These are phyloP conservation scores for Choristoneura rosaceana DNA, from an alignment of 2,888 invertebrate genomes.

Conservation along the genomic window DNA sequence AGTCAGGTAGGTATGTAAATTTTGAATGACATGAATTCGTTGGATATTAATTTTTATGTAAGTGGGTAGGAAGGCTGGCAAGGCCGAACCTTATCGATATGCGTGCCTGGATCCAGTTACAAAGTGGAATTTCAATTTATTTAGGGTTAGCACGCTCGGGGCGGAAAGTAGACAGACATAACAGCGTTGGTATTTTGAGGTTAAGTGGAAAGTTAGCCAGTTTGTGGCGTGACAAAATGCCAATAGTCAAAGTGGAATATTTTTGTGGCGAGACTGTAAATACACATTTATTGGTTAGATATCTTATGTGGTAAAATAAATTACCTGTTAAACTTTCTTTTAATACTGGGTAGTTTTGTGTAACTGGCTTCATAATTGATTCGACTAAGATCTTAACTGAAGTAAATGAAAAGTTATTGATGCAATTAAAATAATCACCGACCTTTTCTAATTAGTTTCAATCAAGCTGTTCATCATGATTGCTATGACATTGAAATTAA, in stretches of 20 bases:
- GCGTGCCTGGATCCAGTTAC: conserved; percentile 54
- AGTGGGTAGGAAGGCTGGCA: conserved; percentile 24
- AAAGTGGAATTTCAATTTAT: conserved; percentile 57
- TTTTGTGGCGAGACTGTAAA: background rate
- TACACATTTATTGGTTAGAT: background rate
- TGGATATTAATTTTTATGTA: conserved; percentile 14
- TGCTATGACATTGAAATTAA: no score
- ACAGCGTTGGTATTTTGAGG: background rate
- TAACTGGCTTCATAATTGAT: no score
- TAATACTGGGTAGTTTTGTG: no score
- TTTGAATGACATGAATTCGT: conserved; percentile 10
- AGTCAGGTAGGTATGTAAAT: conserved; percentile 13
- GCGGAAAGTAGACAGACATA: conserved; percentile 25
- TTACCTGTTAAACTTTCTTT: no score
- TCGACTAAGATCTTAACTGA: no score
- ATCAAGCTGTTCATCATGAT: no score
- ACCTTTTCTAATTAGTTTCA: no score
- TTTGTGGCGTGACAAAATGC: background rate
- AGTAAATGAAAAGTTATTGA: no score
- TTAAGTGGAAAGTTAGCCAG: background rate
- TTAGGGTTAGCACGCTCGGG: conserved; percentile 50
- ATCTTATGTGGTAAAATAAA: background rate
- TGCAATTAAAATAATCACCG: no score
- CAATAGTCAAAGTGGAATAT: background rate
- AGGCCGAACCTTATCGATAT: conserved; percentile 49